Base-by-base conservation (phyloP, 2,113 vertebrate species). In the Phasianus colchicus region DNA sequence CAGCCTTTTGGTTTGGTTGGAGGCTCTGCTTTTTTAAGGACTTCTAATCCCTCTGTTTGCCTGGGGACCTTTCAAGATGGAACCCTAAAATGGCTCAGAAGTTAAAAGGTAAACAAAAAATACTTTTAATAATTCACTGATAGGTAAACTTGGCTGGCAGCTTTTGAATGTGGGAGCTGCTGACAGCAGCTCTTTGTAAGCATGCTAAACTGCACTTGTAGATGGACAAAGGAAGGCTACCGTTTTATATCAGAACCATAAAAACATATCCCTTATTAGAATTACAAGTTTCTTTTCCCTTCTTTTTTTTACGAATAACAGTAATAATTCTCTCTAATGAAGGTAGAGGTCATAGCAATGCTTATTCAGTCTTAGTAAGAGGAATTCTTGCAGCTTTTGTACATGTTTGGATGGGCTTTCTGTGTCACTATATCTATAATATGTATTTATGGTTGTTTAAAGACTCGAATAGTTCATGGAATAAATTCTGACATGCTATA, bases 361-460 rank as follows among this genome's bases (percentile, higher is more conserved):
- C 69, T 79, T 69, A 77, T 90, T 95, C 65, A 86, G 1, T 76
- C 74, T 74, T 91, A 85, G 64, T 27, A 69, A 87, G 55, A 88
- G 40, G 86, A 84, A 76, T 81, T 91, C 5, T 64, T 64, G 38
- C 60, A 61, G 48, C 83, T 84, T 86, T 52, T 84, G 86, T 85
- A 34, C 43, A 81, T 70, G 43, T 83, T 73, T 92, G 76, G 65
- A 83, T 58, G 64, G 16, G 8, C 47, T 67, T 91, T 79, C 50
- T 84, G 47, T 73, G 73, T 50, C 17, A 61, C 88, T 92, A 61
- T 90, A 73, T 70, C 52, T 83, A 52, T 81, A 92, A 83, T 76
- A 81, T 10, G 25, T 89, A 74, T 83, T 87, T 90, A 75, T 72
- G 75, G 48, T 67, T 38, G 61, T 86, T 95, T 89, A 83, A 95